These are phyloP conservation scores for Heliconius himera DNA, from an alignment of 1,140 invertebrate species.

Conservation along the genomic window DNA sequence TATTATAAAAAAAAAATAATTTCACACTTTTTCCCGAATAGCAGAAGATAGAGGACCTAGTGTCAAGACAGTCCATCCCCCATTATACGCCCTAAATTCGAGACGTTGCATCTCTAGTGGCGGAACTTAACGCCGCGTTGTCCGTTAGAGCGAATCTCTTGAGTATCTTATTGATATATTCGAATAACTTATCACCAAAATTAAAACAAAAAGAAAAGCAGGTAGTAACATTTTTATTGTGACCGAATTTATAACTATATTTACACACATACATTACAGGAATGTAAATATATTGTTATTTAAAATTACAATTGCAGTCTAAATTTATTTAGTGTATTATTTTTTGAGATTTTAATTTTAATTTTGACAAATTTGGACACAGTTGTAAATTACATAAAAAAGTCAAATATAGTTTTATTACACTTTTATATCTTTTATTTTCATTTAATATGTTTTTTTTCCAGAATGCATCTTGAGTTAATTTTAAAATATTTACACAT, in stretches of 20 bases:
- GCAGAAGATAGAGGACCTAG: too few relatives aligned
- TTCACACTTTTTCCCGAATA: too few relatives aligned
- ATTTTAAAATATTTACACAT: background rate
- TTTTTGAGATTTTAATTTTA: background rate
- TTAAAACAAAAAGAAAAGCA: constrained; percentile 55
- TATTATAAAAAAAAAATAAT: too few relatives aligned
- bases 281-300: constrained; percentile 54
- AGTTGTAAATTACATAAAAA: background rate
- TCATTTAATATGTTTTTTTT: background rate
- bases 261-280: constrained; percentile 69
- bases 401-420: background rate
- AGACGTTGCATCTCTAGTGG: too few relatives aligned
- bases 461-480: background rate
- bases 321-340: background rate
- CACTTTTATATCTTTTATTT: background rate
- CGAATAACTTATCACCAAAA: constrained; percentile 7
- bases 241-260: constrained; percentile 70
- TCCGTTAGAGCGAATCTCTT: too few relatives aligned
- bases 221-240: constrained; percentile 69
- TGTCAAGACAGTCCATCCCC: too few relatives aligned
- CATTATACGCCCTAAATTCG: too few relatives aligned
- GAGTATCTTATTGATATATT: too few relatives aligned
- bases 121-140: too few relatives aligned
- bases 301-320: background rate
- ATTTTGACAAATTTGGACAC: background rate